Conservation (phyloP, 2,113 vertebrate genomes). For the Machaerirhynchus nigripectus region DNA sequence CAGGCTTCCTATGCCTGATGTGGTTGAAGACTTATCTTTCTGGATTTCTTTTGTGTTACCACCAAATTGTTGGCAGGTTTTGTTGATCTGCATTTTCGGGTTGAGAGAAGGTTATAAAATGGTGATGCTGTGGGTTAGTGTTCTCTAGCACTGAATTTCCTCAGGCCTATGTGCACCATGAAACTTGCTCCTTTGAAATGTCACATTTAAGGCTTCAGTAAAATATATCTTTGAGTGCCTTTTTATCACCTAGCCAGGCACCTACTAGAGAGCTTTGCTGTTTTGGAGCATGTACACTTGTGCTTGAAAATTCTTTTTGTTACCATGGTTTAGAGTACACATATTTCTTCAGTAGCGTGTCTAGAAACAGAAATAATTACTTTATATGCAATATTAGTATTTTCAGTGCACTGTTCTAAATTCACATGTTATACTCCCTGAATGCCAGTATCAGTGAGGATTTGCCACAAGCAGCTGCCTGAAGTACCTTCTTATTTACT, state of each 20-base stretch:
- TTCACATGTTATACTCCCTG: neutral
- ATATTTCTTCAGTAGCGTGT: neutral
- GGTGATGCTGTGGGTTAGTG: fast-evolving
- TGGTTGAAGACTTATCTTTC: neutral
- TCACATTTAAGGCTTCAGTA: neutral
- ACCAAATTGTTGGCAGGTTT: neutral
- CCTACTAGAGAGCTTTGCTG: neutral
- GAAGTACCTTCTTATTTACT: neutral
- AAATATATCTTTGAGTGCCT: neutral
- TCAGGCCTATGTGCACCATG: neutral
- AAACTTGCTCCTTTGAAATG: neutral
- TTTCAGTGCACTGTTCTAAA: neutral
- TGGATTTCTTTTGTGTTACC: neutral
- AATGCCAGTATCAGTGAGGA: neutral
- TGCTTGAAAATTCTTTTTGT: neutral
- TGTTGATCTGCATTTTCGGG: neutral
- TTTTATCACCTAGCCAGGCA: neutral
- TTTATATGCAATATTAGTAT: neutral
- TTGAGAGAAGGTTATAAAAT: neutral
- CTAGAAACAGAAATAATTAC: neutral
- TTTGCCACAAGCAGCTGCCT: neutral
- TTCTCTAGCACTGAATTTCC: neutral
- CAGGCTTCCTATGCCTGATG: neutral
- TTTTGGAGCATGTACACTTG: neutral
- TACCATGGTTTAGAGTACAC: neutral